Conservation (phyloP, 1,140 invertebrate genomes). For the Anadara kagoshimensis region DNA sequence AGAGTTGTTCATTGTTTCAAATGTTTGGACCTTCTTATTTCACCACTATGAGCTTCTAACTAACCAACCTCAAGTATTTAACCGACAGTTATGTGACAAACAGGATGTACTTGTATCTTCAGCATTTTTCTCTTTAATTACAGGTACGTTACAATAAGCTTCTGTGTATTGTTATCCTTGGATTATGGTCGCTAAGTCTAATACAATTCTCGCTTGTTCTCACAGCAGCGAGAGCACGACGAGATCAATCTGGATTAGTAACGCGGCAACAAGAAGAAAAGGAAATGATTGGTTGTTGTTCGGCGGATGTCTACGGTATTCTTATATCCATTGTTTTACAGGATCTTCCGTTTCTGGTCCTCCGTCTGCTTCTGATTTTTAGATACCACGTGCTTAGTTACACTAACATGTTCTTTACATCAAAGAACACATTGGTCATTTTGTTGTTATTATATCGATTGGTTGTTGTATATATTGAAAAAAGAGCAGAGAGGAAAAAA, state of each 20-base stretch:
- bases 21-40: no score
- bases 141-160: conserved; percentile 63
- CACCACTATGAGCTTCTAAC: no score
- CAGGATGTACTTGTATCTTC: no score
- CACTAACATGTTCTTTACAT: conserved; percentile 94
- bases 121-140: conserved; percentile 8
- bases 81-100: no score
- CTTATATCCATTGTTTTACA: conserved; percentile 63
- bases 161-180: conserved; percentile 66
- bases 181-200: conserved; percentile 83
- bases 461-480: conserved; percentile 50
- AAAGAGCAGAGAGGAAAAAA: conserved; percentile 16
- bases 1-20: no score
- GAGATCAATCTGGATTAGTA: conserved; percentile 68
- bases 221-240: conserved; percentile 87
- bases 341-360: conserved; percentile 64
- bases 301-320: conserved; percentile 61
- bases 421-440: conserved; percentile 90
- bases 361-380: conserved; percentile 83
- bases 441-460: conserved; percentile 75
- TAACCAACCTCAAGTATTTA: no score
- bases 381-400: conserved; percentile 91
- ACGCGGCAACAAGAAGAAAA: conserved; percentile 17
- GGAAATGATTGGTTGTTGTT: conserved; percentile 40
- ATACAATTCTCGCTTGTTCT: conserved; percentile 92